phyloP scores from a whole-genome alignment of 2,797 vertebrate genomes.

The Coendou prehensilis region DNA sequence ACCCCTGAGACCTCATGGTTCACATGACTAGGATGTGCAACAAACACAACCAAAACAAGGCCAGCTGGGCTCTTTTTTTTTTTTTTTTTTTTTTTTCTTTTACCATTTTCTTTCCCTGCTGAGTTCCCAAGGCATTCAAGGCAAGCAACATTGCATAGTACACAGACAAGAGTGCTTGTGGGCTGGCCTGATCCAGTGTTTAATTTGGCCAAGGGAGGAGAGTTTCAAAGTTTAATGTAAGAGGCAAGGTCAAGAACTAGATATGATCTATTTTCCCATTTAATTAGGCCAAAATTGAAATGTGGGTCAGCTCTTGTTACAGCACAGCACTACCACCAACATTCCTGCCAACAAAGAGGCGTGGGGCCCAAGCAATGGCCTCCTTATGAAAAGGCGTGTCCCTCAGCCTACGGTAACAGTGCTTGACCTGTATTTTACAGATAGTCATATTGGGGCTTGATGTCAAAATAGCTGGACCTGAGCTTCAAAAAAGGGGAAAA shows the following conservation, averaged over 20 bases:
- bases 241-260: slow-evolving; percentile 55
- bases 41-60: background rate
- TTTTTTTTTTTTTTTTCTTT: background rate
- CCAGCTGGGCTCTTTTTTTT: background rate
- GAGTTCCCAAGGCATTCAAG: fast-evolving
- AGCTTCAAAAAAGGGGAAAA: background rate
- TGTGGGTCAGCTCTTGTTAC: slow-evolving; percentile 46
- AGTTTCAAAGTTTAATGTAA: slow-evolving; percentile 71
- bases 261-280: slow-evolving; percentile 66
- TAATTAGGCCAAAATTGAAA: slow-evolving; percentile 64
- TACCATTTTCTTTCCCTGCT: background rate
- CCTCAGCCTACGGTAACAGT: background rate
- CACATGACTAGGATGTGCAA: fast-evolving
- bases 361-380: background rate
- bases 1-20: background rate
- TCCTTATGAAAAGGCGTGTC: slow-evolving; percentile 22
- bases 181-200: background rate
- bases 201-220: slow-evolving; percentile 17
- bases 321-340: background rate
- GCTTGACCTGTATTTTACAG: slow-evolving; percentile 16
- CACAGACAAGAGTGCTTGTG: background rate
- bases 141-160: fast-evolving
- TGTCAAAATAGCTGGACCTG: slow-evolving; percentile 3
- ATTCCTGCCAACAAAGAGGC: background rate
- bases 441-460: background rate